Percentiles rank a stretch among this genome's conserved stretches.
Conservation (phyloP, 2,888 invertebrate genomes). For the Alviniconcha strummeri region DNA sequence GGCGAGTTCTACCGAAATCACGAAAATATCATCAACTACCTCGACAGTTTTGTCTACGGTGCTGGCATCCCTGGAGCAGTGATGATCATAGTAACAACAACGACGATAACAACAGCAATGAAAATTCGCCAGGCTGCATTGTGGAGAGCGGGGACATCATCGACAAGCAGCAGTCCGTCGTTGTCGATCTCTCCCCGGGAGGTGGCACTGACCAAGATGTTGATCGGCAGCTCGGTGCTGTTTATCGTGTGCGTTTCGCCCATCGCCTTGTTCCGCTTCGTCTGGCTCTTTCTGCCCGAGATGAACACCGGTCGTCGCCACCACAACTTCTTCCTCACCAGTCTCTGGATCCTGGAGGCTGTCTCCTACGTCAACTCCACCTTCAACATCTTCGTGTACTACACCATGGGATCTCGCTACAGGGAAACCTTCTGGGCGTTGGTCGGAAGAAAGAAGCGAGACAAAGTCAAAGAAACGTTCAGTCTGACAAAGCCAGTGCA, state of each 20-base stretch:
- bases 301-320: background rate
- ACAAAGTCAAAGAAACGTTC: too few relatives aligned
- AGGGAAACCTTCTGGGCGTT: background rate
- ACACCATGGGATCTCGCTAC: constrained; percentile 6
- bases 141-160: background rate
- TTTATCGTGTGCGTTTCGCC: background rate
- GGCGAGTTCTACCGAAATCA: background rate
- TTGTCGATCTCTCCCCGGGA: background rate
- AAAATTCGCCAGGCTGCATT: background rate
- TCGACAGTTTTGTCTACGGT: background rate
- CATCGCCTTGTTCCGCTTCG: background rate
- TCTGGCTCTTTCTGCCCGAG: background rate
- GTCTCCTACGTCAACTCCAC: constrained; percentile 1
- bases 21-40: background rate
- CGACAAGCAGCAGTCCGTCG: background rate
- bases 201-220: background rate
- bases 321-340: background rate
- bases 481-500: too few relatives aligned
- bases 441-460: background rate
- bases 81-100: background rate
- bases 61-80: background rate
- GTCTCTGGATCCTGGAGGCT: background rate
- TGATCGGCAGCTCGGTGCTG: background rate
- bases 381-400: constrained; percentile 9
- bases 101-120: background rate